Conservation (phyloP, 2,888 invertebrate species). For the Rhodophaea formosa region DNA sequence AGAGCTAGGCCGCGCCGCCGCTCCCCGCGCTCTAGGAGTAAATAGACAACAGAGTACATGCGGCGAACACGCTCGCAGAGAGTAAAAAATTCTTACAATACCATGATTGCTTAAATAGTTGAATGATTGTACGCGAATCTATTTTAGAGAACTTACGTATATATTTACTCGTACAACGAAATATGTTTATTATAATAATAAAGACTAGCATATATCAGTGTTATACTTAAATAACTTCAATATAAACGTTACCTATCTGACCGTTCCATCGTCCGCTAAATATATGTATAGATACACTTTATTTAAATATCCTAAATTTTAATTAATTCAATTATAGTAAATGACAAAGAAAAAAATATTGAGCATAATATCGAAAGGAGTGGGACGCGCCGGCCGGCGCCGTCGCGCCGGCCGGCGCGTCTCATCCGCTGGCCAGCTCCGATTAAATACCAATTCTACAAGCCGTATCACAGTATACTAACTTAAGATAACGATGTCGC, state of each 20-base stretch:
- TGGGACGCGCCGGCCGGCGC: not conserved
- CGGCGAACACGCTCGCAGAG: constrained; percentile 27
- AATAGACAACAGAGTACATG: constrained; percentile 6
- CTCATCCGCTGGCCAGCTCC: not conserved
- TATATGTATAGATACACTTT: constrained; percentile 34
- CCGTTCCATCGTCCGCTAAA: constrained; percentile 19
- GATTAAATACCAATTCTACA: constrained; percentile 51
- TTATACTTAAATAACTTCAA: constrained; percentile 55
- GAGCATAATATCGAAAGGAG: constrained; percentile 55
- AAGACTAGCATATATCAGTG: constrained; percentile 79
- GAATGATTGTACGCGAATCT: constrained; percentile 49
- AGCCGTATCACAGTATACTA: constrained; percentile 78
- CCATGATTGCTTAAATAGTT: constrained; percentile 58
- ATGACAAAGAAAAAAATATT: constrained; percentile 55
- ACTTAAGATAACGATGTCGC: constrained; percentile 44
- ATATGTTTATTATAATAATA: constrained; percentile 65
- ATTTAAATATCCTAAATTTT: constrained; percentile 43
- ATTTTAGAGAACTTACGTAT: constrained; percentile 61
- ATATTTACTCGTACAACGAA: constrained; percentile 52
- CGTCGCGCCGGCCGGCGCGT: not conserved
- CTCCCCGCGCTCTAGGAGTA: not conserved
- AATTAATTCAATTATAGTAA: constrained; percentile 45
- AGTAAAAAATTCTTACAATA: constrained; percentile 54
- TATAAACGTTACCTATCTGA: constrained; percentile 47
- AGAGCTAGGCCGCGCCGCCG: constrained; percentile 21